Base-by-base conservation (phyloP, 2,113 vertebrate genomes). In the Tinamus guttatus region DNA sequence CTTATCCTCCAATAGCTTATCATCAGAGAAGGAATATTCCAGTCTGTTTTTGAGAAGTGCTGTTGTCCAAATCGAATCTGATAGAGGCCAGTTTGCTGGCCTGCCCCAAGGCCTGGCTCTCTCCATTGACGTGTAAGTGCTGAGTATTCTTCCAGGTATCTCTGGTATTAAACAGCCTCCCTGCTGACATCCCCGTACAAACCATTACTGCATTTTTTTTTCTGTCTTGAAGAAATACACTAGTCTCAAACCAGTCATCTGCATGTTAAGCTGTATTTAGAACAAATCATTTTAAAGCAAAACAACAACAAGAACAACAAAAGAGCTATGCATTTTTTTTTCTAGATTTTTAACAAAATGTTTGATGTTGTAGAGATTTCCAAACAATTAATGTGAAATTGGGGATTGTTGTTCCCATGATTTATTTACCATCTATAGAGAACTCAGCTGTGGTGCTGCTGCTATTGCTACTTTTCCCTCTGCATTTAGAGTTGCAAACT, bases 191-290 rank as follows among this genome's bases (percentile, higher is more conserved):
- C 92, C 59, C 69, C 76, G 27, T 34, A 93, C 85, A 93, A 95
- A 75, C 78, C 30, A 74, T 86, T 96, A 92, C 74, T 82, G 73
- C 4, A 27, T 4, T 94, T 95, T 96, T 94, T 96, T 96, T 96
- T 95, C 93, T 96, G 12, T 32, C 62, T 84, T 90, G 85, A 96
- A 75, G 94, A 97, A 96, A 98, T 88, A 78, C 95, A 86, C 90
- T 82, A 79, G 92, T 97, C 95, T 98, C 97, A 98, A 98, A 98
- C 96, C 97, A 98, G 89, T 98, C 97, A 98, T 98, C 98, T 98
- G 97, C 97, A 97, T 96, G 98, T 98, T 98, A 97, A 97, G 96
- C 97, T 97, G 97, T 96, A 97, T 98, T 98, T 98, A 97, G 98
- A 98, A 95, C 96, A 98, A 98, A 98, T 98, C 40, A 98, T 96